phyloP scores from a whole-genome alignment of 1,140 invertebrate genomes.

The Papilio helenus region DNA sequence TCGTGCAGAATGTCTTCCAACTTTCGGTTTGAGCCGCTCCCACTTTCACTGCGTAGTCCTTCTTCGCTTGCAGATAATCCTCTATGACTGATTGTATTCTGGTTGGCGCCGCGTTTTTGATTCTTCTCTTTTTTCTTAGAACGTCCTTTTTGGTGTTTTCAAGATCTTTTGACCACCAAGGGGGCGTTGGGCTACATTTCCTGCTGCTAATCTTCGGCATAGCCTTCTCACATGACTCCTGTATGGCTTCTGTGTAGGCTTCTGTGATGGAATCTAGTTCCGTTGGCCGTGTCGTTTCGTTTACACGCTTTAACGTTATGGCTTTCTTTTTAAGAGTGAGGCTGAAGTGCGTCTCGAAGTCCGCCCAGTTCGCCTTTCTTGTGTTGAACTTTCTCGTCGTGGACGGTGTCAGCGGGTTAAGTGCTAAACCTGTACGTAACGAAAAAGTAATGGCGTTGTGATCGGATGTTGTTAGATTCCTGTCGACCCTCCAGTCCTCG shows the following conservation, averaged over 20 bases:
- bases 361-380: constrained; percentile 47
- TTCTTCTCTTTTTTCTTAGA: constrained; percentile 41
- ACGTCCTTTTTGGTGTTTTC: constrained; percentile 41
- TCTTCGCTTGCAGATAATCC: constrained; percentile 42
- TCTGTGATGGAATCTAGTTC: constrained; percentile 38
- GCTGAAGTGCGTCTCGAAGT: constrained; percentile 37
- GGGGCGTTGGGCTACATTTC: constrained; percentile 31
- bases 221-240: constrained; percentile 38
- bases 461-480: constrained; percentile 43
- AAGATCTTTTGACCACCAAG: constrained; percentile 48
- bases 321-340: background rate
- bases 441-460: constrained; percentile 44
- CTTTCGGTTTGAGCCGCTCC: constrained; percentile 41
- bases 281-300: background rate
- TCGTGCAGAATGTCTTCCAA: constrained; percentile 54
- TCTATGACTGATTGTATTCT: constrained; percentile 40
- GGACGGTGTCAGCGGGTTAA: no score
- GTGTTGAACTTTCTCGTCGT: constrained; percentile 48
- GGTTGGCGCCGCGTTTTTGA: constrained; percentile 45
- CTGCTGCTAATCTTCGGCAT: constrained; percentile 38
- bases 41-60: constrained; percentile 32
- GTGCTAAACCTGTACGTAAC: background rate
- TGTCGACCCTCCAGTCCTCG: constrained; percentile 43
- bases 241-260: constrained; percentile 38
- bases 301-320: constrained; percentile 13